Evolutionary conservation across 2,888 invertebrate genomes (phyloP).

Genomic region (Andrena praecox): DNA sequence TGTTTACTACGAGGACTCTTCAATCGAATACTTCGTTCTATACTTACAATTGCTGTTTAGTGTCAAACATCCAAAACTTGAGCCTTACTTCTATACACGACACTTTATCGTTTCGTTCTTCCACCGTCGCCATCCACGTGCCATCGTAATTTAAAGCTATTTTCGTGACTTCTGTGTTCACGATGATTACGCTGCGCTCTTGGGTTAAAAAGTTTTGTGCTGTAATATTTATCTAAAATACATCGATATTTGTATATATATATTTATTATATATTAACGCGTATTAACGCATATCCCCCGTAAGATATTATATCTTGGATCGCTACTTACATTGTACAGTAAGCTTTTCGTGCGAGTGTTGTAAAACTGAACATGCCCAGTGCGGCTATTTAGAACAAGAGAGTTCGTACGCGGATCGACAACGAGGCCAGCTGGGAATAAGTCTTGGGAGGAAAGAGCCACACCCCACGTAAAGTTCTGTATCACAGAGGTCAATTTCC

Average conservation of each 20-base stretch:
- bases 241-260: neutral
- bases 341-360: conserved; percentile 88
- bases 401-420: conserved; percentile 89
- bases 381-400: conserved; percentile 90
- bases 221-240: conserved; percentile 89
- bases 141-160: conserved; percentile 89
- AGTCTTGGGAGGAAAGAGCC: conserved; percentile 84
- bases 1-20: no score
- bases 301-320: neutral
- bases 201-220: conserved; percentile 89
- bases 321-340: conserved; percentile 89
- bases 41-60: conserved; percentile 87
- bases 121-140: conserved; percentile 91
- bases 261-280: neutral
- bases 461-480: conserved; percentile 89
- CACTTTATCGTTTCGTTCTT: conserved; percentile 87
- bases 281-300: neutral
- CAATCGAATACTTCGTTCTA: neutral
- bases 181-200: conserved; percentile 87
- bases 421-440: conserved; percentile 87
- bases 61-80: conserved; percentile 91
- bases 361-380: conserved; percentile 92
- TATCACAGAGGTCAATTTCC: conserved; percentile 87
- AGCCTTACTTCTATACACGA: conserved; percentile 88
- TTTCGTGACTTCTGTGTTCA: conserved; percentile 89